Percentiles rank a stretch among this genome's conserved stretches.
phyloP scores from a whole-genome alignment of 2,888 invertebrate species.

The Scotopteryx bipunctaria region DNA sequence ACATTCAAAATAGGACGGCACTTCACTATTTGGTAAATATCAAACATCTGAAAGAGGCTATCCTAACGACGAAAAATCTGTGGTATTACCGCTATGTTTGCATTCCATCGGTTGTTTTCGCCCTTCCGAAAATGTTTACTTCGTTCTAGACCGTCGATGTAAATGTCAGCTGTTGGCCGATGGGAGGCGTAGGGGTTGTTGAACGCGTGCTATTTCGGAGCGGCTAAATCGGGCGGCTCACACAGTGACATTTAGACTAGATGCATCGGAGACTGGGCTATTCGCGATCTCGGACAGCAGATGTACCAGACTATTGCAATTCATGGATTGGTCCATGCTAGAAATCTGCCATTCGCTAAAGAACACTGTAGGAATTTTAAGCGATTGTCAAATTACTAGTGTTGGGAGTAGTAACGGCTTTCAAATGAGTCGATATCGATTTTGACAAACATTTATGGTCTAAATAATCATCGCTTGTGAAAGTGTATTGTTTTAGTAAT shows the following conservation, averaged over 20 bases:
- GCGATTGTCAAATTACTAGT: constrained; percentile 6
- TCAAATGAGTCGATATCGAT: not conserved
- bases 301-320: constrained; percentile 22
- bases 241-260: constrained; percentile 82
- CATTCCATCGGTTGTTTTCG: constrained; percentile 44
- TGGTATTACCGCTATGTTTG: constrained; percentile 33
- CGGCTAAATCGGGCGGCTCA: constrained; percentile 77
- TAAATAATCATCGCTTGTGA: not conserved
- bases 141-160: constrained; percentile 57
- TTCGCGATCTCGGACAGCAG: constrained; percentile 29
- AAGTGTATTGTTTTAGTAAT: too few relatives aligned
- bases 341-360: not conserved
- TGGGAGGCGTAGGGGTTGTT: constrained; percentile 80
- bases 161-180: constrained; percentile 62
- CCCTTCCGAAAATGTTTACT: constrained; percentile 24
- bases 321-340: constrained; percentile 7
- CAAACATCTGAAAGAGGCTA: constrained; percentile 23
- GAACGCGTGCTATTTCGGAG: constrained; percentile 80
- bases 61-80: constrained; percentile 14
- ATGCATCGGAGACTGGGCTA: constrained; percentile 68
- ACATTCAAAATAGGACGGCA: constrained; percentile 21
- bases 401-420: not conserved
- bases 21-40: constrained; percentile 17
- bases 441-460: not conserved
- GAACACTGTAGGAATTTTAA: not conserved